phyloP scores from a whole-genome alignment of 2,888 invertebrate genomes.

The Saturnia japonica region DNA sequence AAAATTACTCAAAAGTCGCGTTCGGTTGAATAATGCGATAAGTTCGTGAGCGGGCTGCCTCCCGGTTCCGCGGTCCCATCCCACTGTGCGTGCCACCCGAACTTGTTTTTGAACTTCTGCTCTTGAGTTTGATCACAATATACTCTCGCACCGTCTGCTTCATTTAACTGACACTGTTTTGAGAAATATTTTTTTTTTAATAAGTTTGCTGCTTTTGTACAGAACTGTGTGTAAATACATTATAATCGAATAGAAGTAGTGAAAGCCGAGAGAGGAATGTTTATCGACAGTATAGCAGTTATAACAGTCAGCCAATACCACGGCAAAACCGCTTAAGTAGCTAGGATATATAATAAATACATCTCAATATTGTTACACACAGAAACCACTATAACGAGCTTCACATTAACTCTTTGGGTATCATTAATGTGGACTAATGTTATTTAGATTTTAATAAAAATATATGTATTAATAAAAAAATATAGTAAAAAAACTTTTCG shows the following conservation, averaged over 20 bases:
- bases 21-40: conserved; percentile 80
- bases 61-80: conserved; percentile 35
- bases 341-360: too few relatives aligned
- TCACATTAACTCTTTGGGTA: too few relatives aligned
- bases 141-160: conserved; percentile 62
- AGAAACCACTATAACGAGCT: too few relatives aligned
- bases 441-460: too few relatives aligned
- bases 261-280: neutral
- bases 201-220: neutral
- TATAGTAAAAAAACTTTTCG: too few relatives aligned
- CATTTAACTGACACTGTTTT: conserved; percentile 49
- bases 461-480: too few relatives aligned
- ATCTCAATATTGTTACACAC: too few relatives aligned
- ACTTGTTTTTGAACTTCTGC: conserved; percentile 78
- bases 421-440: too few relatives aligned
- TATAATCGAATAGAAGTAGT: neutral
- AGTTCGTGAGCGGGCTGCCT: conserved; percentile 66
- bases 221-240: neutral
- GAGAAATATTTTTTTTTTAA: neutral
- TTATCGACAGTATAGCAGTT: neutral
- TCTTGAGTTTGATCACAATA: conserved; percentile 77
- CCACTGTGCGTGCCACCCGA: conserved; percentile 70
- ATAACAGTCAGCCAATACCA: neutral
- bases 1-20: conserved; percentile 82
- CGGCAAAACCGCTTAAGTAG: neutral